phyloP scores from a whole-genome alignment of 2,797 vertebrate species.

The Schizothorax lantsangensis region DNA sequence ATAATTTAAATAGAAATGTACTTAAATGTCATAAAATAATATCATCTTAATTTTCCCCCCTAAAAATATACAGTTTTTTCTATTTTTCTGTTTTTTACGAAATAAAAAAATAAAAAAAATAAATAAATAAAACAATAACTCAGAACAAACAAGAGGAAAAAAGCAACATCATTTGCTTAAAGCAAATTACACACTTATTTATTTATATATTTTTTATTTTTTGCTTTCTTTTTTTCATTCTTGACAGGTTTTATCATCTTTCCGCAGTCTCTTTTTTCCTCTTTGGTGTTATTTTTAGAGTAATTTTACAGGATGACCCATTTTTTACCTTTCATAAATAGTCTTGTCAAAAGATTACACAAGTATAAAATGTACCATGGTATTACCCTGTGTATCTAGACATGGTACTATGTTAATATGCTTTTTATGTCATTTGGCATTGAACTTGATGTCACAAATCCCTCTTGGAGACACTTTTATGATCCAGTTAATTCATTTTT shows the following conservation, averaged over 20 bases:
- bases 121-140: too few species aligned
- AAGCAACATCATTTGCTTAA: background rate
- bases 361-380: background rate
- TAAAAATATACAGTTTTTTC: background rate
- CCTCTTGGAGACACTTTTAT: background rate
- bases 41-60: background rate
- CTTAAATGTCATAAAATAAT: background rate
- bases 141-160: background rate
- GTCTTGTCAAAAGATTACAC: background rate
- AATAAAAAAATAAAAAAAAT: too few species aligned
- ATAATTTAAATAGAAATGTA: background rate
- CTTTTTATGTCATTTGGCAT: background rate
- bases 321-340: background rate
- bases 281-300: background rate
- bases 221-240: background rate
- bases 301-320: constrained; percentile 4
- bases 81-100: too few species aligned
- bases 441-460: background rate
- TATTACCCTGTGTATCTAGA: background rate
- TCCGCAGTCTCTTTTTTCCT: background rate
- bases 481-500: background rate
- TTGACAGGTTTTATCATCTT: background rate
- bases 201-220: background rate
- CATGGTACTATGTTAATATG: background rate
- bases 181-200: background rate